Evolutionary conservation across 2,797 vertebrate genomes (phyloP).

Genomic region (Hyperoplus immaculatus): DNA sequence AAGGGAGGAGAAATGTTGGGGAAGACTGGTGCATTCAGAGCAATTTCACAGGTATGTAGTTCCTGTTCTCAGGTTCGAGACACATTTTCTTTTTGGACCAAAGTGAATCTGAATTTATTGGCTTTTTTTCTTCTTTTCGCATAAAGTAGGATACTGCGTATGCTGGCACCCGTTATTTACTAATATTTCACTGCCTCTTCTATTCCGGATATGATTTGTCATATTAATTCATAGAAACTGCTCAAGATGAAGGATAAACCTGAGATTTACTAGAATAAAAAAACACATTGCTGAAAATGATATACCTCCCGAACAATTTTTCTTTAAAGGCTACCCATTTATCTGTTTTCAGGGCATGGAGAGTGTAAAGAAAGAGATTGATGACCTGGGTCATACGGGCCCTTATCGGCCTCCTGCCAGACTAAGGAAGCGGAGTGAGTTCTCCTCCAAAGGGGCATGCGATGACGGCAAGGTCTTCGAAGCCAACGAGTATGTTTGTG

Average conservation of each 20-base stretch:
- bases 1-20: slow-evolving; percentile 94
- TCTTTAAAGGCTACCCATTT: neutral
- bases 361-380: slow-evolving; percentile 93
- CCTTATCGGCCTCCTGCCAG: slow-evolving; percentile 91
- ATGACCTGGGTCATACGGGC: slow-evolving; percentile 90
- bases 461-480: slow-evolving; percentile 90
- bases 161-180: neutral
- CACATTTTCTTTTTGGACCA: neutral
- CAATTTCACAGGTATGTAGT: slow-evolving; percentile 91
- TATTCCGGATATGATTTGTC: neutral
- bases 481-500: slow-evolving; percentile 91
- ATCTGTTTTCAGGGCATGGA: slow-evolving; percentile 89
- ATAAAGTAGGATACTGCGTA: neutral
- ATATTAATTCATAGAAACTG: neutral
- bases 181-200: neutral
- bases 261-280: neutral
- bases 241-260: neutral
- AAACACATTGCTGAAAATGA: neutral
- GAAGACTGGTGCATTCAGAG: slow-evolving; percentile 93
- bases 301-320: neutral
- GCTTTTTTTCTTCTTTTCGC: neutral
- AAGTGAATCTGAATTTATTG: neutral
- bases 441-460: slow-evolving; percentile 85
- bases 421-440: slow-evolving; percentile 93
- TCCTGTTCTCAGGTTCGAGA: neutral